phyloP scores from a whole-genome alignment of 2,113 vertebrate species.

The Thermophis baileyi region DNA sequence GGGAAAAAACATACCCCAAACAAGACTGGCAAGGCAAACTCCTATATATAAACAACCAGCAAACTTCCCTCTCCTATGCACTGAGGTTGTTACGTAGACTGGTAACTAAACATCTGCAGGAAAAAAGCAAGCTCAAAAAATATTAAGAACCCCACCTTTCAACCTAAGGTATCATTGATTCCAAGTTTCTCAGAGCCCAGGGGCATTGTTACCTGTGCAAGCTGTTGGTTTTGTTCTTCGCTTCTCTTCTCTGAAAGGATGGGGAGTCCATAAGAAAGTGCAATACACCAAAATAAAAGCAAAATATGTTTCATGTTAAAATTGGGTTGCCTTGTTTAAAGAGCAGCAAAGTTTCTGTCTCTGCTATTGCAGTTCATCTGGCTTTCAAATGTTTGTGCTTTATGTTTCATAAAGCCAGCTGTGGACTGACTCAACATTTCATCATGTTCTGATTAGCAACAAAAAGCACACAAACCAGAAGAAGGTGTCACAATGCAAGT shows the following conservation, averaged over 20 bases:
- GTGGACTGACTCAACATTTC: conserved; percentile 56
- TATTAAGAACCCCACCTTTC: not conserved
- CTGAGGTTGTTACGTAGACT: not conserved
- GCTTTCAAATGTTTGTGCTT: rapidly evolving
- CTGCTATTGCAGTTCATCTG: not conserved
- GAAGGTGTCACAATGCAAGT: conserved; percentile 24
- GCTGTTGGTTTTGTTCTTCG: conserved; percentile 32
- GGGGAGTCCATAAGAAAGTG: conserved; percentile 46
- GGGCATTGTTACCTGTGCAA: conserved; percentile 63
- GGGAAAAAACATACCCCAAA: not conserved
- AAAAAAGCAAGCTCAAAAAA: not conserved
- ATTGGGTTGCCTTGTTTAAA: not conserved
- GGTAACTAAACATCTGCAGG: not conserved
- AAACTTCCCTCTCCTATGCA: not conserved
- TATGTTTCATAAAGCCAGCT: conserved; percentile 39
- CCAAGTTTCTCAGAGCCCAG: not conserved
- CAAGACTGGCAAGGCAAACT: not conserved
- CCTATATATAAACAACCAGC: not conserved
- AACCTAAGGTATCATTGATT: not conserved
- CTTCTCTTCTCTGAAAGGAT: conserved; percentile 8
- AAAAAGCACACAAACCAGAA: not conserved
- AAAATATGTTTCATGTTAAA: conserved; percentile 54
- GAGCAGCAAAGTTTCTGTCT: not conserved
- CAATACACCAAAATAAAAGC: conserved; percentile 22
- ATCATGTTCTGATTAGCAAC: conserved; percentile 51